Conservation (phyloP, 2,888 invertebrate species). For the Drosophila siamana region DNA sequence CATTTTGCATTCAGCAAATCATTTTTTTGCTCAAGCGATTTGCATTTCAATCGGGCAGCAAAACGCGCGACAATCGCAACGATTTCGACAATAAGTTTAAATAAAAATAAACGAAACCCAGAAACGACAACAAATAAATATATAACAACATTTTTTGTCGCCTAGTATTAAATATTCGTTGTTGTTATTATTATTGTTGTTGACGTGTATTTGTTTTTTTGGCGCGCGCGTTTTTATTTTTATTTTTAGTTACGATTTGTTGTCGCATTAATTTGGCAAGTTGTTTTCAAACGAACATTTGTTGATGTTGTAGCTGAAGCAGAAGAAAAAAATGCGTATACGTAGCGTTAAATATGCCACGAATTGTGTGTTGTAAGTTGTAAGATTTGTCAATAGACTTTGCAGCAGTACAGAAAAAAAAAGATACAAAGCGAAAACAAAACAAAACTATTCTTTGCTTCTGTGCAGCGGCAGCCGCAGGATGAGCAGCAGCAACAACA, state of each 20-base stretch:
- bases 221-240: constrained; percentile 45
- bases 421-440: constrained; percentile 9
- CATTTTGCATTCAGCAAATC: constrained; percentile 40
- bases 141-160: constrained; percentile 5
- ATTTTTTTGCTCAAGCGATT: constrained; percentile 15
- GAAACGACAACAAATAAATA: constrained; percentile 5
- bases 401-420: not conserved
- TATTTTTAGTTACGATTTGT: constrained; percentile 6
- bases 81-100: not conserved
- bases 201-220: constrained; percentile 1
- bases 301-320: constrained; percentile 11
- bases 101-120: constrained; percentile 1
- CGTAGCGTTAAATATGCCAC: constrained; percentile 39
- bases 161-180: not conserved
- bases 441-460: constrained; percentile 29
- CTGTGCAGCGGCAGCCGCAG: constrained; percentile 71
- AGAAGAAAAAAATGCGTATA: constrained; percentile 56
- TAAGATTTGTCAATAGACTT: constrained; percentile 1
- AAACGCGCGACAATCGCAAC: constrained; percentile 17
- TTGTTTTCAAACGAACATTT: constrained; percentile 13
- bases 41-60: constrained; percentile 33
- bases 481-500: constrained; percentile 63
- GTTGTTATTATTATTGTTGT: not conserved
- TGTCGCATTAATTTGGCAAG: constrained; percentile 34
- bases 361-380: constrained; percentile 59